Conservation (phyloP, 2,888 invertebrate genomes). For the Achlya flavicornis region DNA sequence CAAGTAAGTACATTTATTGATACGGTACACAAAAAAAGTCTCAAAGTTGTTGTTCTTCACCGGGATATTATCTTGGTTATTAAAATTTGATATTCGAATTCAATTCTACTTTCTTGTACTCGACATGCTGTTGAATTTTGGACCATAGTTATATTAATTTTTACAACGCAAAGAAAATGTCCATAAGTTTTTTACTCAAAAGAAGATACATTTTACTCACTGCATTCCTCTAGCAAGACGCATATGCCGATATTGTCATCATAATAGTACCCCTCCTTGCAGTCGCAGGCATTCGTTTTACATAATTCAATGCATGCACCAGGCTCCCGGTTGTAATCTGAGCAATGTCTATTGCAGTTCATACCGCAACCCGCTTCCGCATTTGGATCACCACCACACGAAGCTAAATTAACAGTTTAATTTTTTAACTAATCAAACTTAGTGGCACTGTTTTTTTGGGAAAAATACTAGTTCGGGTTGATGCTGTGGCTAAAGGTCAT, state of each 20-base stretch:
- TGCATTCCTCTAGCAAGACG: conserved; percentile 22
- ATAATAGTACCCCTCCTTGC: conserved; percentile 30
- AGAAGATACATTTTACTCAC: neutral
- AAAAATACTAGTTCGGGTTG: neutral
- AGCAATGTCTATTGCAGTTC: conserved; percentile 29
- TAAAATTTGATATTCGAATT: too few species aligned
- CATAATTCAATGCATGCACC: conserved; percentile 27
- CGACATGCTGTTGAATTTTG: too few species aligned
- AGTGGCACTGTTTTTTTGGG: neutral
- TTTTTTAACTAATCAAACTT: neutral
- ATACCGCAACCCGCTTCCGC: conserved; percentile 29
- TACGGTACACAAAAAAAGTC: too few species aligned
- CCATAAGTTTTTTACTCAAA: neutral
- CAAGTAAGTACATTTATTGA: too few species aligned
- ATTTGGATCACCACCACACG: conserved; percentile 38
- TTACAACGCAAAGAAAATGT: too few species aligned
- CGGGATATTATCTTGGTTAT: too few species aligned
- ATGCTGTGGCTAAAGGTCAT: too few species aligned
- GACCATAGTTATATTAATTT: too few species aligned
- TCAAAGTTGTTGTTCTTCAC: too few species aligned
- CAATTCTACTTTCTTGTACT: too few species aligned
- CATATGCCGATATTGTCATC: conserved; percentile 29
- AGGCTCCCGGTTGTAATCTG: conserved; percentile 25
- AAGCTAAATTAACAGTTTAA: conserved; percentile 26
- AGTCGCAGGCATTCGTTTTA: conserved; percentile 33